Percentiles rank a stretch among this genome's conserved stretches.
phyloP scores from a whole-genome alignment of 2,888 invertebrate genomes.

The Petrolisthes cinctipes region DNA sequence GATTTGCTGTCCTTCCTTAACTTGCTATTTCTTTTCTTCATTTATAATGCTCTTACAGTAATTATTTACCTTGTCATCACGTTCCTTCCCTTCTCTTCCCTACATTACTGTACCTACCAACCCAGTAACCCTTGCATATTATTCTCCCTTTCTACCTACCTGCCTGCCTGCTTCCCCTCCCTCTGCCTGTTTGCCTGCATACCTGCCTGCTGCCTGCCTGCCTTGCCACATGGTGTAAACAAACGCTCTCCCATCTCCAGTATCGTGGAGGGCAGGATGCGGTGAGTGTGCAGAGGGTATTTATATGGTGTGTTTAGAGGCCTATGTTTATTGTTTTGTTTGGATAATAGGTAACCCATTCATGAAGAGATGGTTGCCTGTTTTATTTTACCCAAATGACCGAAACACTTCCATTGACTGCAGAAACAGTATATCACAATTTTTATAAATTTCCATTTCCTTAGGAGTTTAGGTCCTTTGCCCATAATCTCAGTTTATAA shows the following conservation, averaged over 20 bases:
- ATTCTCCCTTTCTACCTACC: conserved; percentile 1
- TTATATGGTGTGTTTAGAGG: no score
- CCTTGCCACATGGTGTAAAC: neutral
- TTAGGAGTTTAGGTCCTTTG: no score
- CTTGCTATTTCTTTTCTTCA: neutral
- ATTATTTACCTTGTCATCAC: neutral
- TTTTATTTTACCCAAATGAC: no score
- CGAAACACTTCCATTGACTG: no score
- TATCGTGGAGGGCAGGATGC: conserved; percentile 49
- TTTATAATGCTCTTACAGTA: neutral
- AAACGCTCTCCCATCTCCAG: conserved; percentile 13
- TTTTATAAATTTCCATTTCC: no score
- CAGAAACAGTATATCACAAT: no score
- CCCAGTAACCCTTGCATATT: neutral
- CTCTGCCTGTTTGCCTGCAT: neutral
- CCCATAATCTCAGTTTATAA: no score
- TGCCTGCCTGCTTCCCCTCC: conserved; percentile 25
- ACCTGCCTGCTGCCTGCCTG: conserved; percentile 25
- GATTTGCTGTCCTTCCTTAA: no score
- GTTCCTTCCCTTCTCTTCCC: no score
- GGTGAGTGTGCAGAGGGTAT: conserved; percentile 32
- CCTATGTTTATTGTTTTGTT: no score
- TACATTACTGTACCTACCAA: neutral
- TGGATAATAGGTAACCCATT: no score
- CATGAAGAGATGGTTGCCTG: no score